Conservation (phyloP, 2,888 invertebrate genomes). For the Eumerus sabulonum region DNA sequence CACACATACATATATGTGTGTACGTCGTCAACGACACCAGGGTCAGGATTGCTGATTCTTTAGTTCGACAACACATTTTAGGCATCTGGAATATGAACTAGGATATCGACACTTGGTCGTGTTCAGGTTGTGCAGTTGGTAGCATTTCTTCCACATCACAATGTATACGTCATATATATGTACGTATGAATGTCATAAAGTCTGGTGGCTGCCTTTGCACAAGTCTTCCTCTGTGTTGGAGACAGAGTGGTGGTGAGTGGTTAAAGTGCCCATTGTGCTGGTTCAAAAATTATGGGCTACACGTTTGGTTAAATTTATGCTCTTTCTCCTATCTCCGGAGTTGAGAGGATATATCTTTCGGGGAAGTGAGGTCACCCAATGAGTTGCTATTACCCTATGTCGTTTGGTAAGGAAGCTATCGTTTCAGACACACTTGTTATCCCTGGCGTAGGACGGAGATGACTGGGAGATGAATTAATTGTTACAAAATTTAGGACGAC, state of each 20-base stretch:
- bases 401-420: neutral
- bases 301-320: slow-evolving; percentile 57
- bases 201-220: slow-evolving; percentile 27
- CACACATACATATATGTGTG: too few species aligned
- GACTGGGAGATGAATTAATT: too few species aligned
- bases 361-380: slow-evolving; percentile 15
- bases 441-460: too few species aligned
- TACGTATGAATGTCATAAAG: too few species aligned
- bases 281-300: slow-evolving; percentile 52
- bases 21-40: slow-evolving; percentile 1
- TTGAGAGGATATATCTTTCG: slow-evolving; percentile 30
- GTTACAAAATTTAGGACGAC: too few species aligned
- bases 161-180: slow-evolving; percentile 7
- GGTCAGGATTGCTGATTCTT: slow-evolving; percentile 60
- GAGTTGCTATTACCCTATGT: slow-evolving; percentile 24
- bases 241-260: slow-evolving; percentile 37
- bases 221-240: slow-evolving; percentile 34
- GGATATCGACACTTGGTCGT: slow-evolving; percentile 29
- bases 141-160: slow-evolving; percentile 29
- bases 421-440: slow-evolving; percentile 3
- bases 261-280: slow-evolving; percentile 44
- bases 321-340: slow-evolving; percentile 45
- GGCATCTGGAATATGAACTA: slow-evolving; percentile 56
- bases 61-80: slow-evolving; percentile 31
- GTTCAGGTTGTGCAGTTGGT: neutral